Evolutionary conservation across 2,113 vertebrate genomes (phyloP), one percentile per base, ranked within the genome.

Genomic region (Varanus komodoensis): DNA sequence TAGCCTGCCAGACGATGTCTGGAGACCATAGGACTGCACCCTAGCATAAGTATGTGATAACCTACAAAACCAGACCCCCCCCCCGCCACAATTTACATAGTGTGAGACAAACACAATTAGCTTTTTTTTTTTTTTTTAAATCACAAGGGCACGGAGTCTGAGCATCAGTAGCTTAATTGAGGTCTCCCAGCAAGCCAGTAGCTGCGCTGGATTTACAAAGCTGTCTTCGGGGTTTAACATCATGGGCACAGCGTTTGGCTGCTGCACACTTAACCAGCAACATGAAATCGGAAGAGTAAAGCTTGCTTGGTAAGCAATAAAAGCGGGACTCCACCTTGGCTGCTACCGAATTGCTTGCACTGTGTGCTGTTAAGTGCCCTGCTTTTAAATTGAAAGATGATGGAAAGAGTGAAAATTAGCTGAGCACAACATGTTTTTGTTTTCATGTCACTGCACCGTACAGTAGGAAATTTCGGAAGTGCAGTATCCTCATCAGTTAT

Each of bases 311-410:
- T 77, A 93, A 91, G 34, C 34, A 11, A 0, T 34, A 34, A 82
- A 84, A 90, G 64, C 19, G 0, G 4, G 61, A 75, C 38, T 0
- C 0, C 5, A 32, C 11, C 0, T 88, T 91, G 87, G 3, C 15
- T 64, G 71, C 21, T 67, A 32, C 38, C 38, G 89, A 80, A 89
- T 3, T 34, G 90, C 50, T 54, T 4, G 12, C 86, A 8, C n/a
- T 93, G 68, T 90, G 29, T 64, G 23, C 84, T 90, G 4, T 68
- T 89, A 73, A 86, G 73, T 69, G 80, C 4, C n/a, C 32, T 3
- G 25, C 91, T 92, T 93, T 82, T 81, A 82, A 87, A 91, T 89
- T 34, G 14, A 86, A 21, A 50, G n/a, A 19, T 27, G 32, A 75
- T 57, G 54, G 78, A 48, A 92, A 77, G 32, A 81, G 25, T 23